phyloP scores from a whole-genome alignment of 2,113 vertebrate species.

The Actenoides lindsayi region DNA sequence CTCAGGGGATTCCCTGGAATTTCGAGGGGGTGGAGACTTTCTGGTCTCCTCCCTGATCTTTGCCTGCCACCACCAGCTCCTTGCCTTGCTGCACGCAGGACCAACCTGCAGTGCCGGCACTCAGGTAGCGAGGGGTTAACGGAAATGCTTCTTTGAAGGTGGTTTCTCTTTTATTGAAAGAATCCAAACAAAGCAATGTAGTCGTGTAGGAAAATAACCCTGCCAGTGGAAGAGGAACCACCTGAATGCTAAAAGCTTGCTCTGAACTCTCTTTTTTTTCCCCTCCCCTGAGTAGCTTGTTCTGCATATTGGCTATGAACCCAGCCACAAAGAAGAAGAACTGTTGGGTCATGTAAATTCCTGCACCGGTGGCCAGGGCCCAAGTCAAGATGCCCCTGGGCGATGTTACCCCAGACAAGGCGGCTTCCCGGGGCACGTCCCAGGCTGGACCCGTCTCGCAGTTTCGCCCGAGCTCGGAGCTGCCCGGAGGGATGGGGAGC shows the following conservation, averaged over 20 bases:
- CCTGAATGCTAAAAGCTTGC: neutral
- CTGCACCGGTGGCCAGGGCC: neutral
- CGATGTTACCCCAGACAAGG: fast-evolving
- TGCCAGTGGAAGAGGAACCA: neutral
- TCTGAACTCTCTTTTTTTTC: neutral
- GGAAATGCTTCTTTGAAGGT: neutral
- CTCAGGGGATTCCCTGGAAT: neutral
- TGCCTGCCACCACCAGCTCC: neutral
- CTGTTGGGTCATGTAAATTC: constrained; percentile 23
- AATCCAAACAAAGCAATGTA: neutral
- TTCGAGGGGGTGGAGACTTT: fast-evolving
- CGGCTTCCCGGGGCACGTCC: fast-evolving
- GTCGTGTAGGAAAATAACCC: constrained; percentile 13
- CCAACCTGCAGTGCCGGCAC: neutral
- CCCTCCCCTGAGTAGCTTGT: neutral
- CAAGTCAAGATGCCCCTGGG: neutral
- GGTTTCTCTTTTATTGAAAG: constrained; percentile 25
- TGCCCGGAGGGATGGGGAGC: neutral
- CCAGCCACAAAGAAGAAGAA: neutral
- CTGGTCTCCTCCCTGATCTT: neutral
- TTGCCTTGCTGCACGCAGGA: neutral
- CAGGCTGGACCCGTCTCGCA: neutral
- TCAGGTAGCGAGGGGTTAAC: neutral
- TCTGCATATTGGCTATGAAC: neutral
- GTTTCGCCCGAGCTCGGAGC: neutral